Base-by-base conservation (phyloP, 2,113 vertebrate genomes). In the Solea solea region DNA sequence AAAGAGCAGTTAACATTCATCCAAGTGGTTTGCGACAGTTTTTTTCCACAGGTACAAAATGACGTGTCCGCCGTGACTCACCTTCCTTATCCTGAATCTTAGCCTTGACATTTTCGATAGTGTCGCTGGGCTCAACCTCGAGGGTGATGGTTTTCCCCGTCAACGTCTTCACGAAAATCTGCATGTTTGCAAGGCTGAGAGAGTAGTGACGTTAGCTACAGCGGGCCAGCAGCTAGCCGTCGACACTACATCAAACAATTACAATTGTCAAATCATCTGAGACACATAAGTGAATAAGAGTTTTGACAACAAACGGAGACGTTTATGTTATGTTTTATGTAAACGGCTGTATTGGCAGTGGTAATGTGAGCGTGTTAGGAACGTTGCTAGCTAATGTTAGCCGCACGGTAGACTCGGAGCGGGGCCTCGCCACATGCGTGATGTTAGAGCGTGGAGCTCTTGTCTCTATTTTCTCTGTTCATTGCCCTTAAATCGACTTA, bases 1-100 rank as follows among this genome's bases (percentile, higher is more conserved):
- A 46, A 11, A 46, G 7, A 46, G 13, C 3, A 46, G 3, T 46
- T 46, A 46, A 46, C 3, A 46, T 46, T 21, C 21, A 21, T 21
- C 21, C 21, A 21, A 21, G 21, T 21, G 21, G 21, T 21, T 21
- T 21, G 1, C 21, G 21, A 21, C 1, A 21, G 21, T 21, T 21
- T 21, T 21, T 21, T n/a, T n/a, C n/a, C n/a, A 21, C 21, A 21
- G 21, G 21, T 21, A 21, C 21, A 21, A 21, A 21, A 21, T 21
- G 21, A 21, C 21, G 21, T 21, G 21, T 21, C 21, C 21, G 21
- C 21, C 21, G 21, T 21, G 9, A 0, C 13, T 83, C 27, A 95
- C 96, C 96, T 94, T 97, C 96, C 71, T 97, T 97, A 21, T 96
- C 96, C 85, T 97, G 96, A 75, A 96, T 97, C 82, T 97, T 97